phyloP scores from a whole-genome alignment of 1,140 invertebrate genomes.

The Teleopsis dalmanni region DNA sequence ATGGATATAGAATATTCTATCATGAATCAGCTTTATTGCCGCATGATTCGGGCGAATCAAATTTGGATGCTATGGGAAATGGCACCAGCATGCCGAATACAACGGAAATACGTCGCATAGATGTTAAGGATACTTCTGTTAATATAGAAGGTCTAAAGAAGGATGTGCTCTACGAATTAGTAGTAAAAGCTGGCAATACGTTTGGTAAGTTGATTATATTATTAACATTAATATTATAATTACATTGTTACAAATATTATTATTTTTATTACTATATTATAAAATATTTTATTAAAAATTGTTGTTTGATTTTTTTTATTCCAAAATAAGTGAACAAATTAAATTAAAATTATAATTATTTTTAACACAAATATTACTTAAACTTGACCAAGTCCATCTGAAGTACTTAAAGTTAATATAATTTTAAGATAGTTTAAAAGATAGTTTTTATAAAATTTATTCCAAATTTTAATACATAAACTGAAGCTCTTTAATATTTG shows the following conservation, averaged over 20 bases:
- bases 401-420: no score
- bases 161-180: constrained; percentile 66
- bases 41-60: not conserved
- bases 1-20: constrained; percentile 68
- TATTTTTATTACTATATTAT: no score
- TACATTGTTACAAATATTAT: not conserved
- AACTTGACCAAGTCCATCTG: no score
- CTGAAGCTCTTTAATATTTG: no score
- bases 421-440: no score
- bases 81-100: constrained; percentile 29
- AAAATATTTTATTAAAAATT: no score
- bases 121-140: constrained; percentile 62
- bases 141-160: constrained; percentile 61
- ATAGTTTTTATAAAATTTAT: no score
- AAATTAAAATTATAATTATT: no score
- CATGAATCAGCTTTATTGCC: constrained; percentile 42
- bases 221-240: not conserved
- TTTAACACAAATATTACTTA: no score
- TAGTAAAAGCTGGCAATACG: constrained; percentile 73
- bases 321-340: no score
- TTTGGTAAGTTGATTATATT: constrained; percentile 44
- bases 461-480: no score
- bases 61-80: constrained; percentile 14
- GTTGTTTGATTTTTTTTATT: no score
- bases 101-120: constrained; percentile 54